Conservation (phyloP, 2,888 invertebrate species). For the Lasius fuliginosus region DNA sequence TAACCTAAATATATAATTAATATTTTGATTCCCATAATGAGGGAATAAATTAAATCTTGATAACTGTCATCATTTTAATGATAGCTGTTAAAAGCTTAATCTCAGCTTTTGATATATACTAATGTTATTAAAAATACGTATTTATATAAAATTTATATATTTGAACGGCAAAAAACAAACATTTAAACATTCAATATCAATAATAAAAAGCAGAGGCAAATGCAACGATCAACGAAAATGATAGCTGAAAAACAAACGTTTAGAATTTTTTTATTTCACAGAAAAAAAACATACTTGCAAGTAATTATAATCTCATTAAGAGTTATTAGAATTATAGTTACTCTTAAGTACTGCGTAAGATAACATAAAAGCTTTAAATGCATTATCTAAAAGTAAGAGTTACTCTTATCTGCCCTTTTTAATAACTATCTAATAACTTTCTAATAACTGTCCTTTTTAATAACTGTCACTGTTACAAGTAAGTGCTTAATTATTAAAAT, state of each 20-base stretch:
- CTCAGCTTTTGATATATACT: conserved; percentile 3
- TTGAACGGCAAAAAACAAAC: neutral
- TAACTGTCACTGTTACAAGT: neutral
- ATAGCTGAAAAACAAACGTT: neutral
- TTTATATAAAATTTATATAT: conserved; percentile 16
- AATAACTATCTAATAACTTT: no score
- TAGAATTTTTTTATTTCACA: neutral
- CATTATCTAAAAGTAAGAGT: neutral
- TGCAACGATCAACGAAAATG: neutral
- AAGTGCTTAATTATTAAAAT: neutral
- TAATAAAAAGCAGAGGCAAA: neutral
- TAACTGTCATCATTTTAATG: conserved; percentile 38
- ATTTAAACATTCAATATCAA: neutral
- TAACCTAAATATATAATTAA: conserved; percentile 40
- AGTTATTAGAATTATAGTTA: neutral
- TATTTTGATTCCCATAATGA: conserved; percentile 32
- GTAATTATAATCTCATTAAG: neutral
- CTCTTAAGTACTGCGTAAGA: neutral
- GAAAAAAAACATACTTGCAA: neutral
- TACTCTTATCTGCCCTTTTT: neutral
- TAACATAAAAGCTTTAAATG: neutral
- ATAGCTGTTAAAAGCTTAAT: conserved; percentile 38
- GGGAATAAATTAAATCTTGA: conserved; percentile 6
- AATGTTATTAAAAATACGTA: conserved; percentile 18
- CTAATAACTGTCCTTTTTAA: neutral